These are phyloP conservation scores for Spea bombifrons DNA, from an alignment of 2,113 vertebrate genomes.

Conservation along the genomic window DNA sequence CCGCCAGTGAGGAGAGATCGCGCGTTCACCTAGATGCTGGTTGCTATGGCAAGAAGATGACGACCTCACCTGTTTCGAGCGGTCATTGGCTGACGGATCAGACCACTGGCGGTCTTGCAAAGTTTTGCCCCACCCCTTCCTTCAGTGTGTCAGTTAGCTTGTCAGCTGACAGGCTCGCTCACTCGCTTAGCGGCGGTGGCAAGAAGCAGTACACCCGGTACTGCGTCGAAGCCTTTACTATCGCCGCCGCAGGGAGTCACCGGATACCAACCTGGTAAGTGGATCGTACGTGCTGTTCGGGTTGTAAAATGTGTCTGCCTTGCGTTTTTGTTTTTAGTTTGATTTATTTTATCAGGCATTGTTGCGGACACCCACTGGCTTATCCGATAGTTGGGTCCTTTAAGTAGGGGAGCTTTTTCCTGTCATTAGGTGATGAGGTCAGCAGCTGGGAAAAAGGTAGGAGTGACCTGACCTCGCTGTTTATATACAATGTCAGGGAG, in stretches of 20 bases:
- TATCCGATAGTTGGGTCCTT: neutral
- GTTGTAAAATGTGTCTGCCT: neutral
- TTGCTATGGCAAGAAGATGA: constrained; percentile 27
- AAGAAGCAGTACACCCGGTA: neutral
- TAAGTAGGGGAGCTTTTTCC: neutral
- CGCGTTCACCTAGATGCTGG: constrained; percentile 25
- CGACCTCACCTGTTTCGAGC: constrained; percentile 9
- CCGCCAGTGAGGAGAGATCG: constrained; percentile 42
- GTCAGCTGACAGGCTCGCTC: constrained; percentile 16
- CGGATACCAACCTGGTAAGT: neutral
- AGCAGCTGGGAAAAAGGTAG: neutral
- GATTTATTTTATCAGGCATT: constrained; percentile 23
- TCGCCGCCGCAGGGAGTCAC: constrained; percentile 8
- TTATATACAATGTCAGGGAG: neutral
- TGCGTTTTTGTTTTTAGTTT: neutral
- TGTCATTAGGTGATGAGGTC: constrained; percentile 23
- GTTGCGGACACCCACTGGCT: constrained; percentile 13
- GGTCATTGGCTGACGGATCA: constrained; percentile 23
- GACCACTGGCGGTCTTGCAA: constrained; percentile 1
- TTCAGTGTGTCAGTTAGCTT: constrained; percentile 6
- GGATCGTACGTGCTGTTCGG: neutral
- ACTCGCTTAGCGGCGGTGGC: constrained; percentile 36
- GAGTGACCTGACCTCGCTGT: neutral
- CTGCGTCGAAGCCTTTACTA: neutral
- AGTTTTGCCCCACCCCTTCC: neutral